These are phyloP conservation scores for Leptopterna dolabrata DNA, from an alignment of 2,888 invertebrate species.

Conservation along the genomic window DNA sequence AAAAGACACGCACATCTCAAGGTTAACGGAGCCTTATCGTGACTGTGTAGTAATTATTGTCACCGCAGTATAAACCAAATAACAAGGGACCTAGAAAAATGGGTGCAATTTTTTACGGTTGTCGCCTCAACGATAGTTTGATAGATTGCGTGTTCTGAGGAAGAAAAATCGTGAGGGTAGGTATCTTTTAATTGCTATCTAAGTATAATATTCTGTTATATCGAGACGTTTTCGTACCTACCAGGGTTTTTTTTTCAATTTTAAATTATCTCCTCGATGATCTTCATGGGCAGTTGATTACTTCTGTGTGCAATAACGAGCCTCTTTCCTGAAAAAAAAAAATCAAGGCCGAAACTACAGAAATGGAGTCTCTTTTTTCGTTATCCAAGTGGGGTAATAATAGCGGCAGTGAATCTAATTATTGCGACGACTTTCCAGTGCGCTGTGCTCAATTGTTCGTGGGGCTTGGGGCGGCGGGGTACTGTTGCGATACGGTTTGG, in stretches of 20 bases:
- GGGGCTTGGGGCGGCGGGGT: neutral
- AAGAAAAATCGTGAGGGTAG: neutral
- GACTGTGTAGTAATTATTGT: neutral
- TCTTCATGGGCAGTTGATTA: neutral
- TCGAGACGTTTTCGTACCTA: neutral
- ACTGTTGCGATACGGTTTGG: neutral
- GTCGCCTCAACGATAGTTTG: neutral
- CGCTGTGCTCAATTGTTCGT: constrained; percentile 38
- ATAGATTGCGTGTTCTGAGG: neutral
- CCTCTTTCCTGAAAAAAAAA: no score
- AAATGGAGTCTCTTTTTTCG: neutral
- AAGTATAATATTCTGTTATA: neutral
- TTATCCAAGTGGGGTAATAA: neutral
- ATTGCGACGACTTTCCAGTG: constrained; percentile 24
- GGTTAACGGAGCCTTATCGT: neutral
- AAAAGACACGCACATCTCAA: neutral
- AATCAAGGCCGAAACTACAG: neutral
- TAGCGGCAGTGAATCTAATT: constrained; percentile 6
- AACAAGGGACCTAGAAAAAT: no score
- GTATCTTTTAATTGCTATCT: neutral
- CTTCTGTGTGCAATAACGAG: neutral
- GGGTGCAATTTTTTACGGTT: neutral
- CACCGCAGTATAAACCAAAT: neutral
- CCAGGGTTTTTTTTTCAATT: neutral
- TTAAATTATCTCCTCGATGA: neutral